These are phyloP conservation scores for Hemiscyllium ocellatum DNA, from an alignment of 2,113 vertebrate species.

Conservation along the genomic window DNA sequence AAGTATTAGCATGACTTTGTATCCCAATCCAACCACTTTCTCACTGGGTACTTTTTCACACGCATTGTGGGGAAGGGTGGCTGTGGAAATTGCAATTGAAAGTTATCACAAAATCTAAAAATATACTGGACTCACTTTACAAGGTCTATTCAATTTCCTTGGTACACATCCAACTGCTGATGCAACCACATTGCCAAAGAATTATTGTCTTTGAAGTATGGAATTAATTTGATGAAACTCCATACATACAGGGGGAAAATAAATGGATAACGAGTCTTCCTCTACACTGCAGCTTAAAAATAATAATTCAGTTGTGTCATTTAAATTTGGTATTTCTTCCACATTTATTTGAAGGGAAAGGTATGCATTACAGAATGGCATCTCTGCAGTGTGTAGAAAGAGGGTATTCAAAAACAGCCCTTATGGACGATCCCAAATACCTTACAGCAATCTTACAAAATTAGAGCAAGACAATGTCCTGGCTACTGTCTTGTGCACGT, in stretches of 20 bases:
- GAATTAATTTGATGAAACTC: conserved; percentile 32
- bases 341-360: neutral
- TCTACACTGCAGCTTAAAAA: conserved; percentile 3
- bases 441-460: neutral
- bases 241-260: neutral
- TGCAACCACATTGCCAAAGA: conserved; percentile 13
- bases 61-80: neutral
- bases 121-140: neutral
- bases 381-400: neutral
- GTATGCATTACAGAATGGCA: neutral
- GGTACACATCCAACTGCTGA: neutral
- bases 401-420: too few relatives aligned
- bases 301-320: conserved; percentile 7
- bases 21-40: neutral
- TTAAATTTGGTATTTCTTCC: neutral
- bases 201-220: conserved; percentile 17
- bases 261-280: conserved; percentile 3
- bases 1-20: neutral
- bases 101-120: conserved; percentile 4
- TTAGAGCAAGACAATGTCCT: neutral
- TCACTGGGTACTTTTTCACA: neutral
- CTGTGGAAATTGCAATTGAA: neutral
- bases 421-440: neutral
- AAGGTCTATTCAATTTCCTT: neutral
- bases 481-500: neutral